Evolutionary conservation across 2,888 invertebrate genomes (phyloP).

Genomic region (Protonemura montana): DNA sequence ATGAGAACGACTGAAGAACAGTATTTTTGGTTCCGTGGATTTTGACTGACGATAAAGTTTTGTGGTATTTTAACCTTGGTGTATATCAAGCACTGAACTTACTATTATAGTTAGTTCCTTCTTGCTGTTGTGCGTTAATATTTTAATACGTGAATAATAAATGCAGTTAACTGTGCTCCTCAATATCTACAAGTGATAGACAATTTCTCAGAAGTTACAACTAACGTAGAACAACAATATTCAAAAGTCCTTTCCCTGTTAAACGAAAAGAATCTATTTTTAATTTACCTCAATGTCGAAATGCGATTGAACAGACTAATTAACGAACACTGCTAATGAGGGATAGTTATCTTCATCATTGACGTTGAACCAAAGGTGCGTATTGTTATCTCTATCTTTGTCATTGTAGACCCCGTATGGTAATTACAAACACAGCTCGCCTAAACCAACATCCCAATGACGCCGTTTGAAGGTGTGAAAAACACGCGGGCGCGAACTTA

Average conservation of each 20-base stretch:
- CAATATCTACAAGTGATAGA: no score
- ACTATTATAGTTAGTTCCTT: no score
- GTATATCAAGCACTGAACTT: no score
- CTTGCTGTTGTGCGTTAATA: no score
- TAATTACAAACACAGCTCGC: not conserved
- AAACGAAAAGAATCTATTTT: not conserved
- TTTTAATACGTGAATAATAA: no score
- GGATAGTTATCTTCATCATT: not conserved
- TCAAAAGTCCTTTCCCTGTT: not conserved
- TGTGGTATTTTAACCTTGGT: no score
- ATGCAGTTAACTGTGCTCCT: no score
- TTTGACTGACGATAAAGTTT: no score
- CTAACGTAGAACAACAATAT: no score
- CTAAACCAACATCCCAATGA: not conserved
- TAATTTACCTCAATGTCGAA: not conserved
- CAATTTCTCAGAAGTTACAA: no score
- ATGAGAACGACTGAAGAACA: not conserved
- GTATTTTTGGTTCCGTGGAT: not conserved
- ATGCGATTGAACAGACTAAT: not conserved
- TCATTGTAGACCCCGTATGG: slow-evolving; percentile 7
- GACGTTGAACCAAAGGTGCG: not conserved
- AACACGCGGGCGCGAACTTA: not conserved
- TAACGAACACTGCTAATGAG: not conserved
- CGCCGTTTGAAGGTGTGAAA: not conserved
- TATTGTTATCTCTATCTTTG: not conserved